phyloP scores from a whole-genome alignment of 2,797 vertebrate genomes.

The Amblyraja radiata region DNA sequence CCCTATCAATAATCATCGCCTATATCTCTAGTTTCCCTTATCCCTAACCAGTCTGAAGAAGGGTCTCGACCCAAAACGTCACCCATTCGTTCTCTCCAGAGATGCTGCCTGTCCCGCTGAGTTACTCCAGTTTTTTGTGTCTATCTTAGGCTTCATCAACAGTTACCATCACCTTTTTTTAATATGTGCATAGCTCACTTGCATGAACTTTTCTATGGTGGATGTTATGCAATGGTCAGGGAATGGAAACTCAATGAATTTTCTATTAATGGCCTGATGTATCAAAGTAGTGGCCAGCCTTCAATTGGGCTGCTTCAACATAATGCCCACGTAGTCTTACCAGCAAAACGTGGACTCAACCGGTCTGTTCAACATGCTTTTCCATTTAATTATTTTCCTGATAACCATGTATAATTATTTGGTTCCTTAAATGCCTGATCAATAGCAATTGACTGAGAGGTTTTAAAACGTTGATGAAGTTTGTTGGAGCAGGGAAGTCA shows the following conservation, averaged over 20 bases:
- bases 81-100: no score
- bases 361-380: background rate
- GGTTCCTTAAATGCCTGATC: background rate
- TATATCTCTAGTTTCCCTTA: no score
- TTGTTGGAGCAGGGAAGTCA: background rate
- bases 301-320: background rate
- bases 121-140: no score
- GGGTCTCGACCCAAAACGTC: no score
- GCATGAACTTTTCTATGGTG: no score
- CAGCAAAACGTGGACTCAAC: background rate
- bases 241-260: background rate
- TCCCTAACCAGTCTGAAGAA: no score
- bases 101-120: no score
- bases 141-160: no score
- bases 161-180: background rate
- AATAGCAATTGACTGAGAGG: background rate
- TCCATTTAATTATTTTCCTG: background rate
- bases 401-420: background rate
- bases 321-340: background rate
- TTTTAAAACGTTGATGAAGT: background rate
- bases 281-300: background rate
- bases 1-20: no score
- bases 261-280: background rate
- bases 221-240: background rate
- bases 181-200: background rate